Evolutionary conservation across 53 echinoderm and acorn worm genomes (phyloP), one percentile per base, ranked within the genome.

Genomic region (Stichopus horrens): DNA sequence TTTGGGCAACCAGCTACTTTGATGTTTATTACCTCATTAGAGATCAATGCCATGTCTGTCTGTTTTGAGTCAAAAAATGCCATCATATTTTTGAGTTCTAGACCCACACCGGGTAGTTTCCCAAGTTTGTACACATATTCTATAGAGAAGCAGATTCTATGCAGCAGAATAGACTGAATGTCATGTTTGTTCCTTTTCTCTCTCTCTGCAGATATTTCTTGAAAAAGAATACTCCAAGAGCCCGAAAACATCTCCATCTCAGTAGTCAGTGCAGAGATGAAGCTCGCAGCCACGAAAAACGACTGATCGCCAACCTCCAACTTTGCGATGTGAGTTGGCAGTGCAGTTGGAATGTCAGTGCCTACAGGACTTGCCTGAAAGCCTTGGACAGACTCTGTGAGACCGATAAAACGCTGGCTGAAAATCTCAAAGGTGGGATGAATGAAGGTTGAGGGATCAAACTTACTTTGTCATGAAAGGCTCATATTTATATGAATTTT

Each of bases 261-360:
- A 96, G 89, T 58, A 92, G 89, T n/a, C 94, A 93, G 19, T 86
- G 93, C 79, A 93, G 93, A 13, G 88, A 94, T 23, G 99, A 98
- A 68, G 90, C 92, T 18, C 75, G 90, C 59, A 74, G 85, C 5
- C 89, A 96, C 16, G 76, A 90, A 5, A 83, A 53, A 58, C 86
- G 76, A 21, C 92, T 98, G 58, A 89, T 86, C 73, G 80, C 88
- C 71, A 82, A 92, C 9, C 89, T 94, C 9, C 67, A 84, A 20
- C 90, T 98, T 76, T 57, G 77, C 16, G 96, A 96, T 59, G 66
- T 98, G 37, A 66, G 87, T 13, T 98, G 99, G 99, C 88, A 94
- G 75, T 93, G 94, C 18, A 91, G 88, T 11, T 98, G 99, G 99
- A 93, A 95, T 57, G 81, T 95, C 51, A 74, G 83, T 76, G 79